Evolutionary conservation across 2,888 invertebrate species (phyloP), one percentile per base, ranked within the genome.

Genomic region (Deilephila porcellus): DNA sequence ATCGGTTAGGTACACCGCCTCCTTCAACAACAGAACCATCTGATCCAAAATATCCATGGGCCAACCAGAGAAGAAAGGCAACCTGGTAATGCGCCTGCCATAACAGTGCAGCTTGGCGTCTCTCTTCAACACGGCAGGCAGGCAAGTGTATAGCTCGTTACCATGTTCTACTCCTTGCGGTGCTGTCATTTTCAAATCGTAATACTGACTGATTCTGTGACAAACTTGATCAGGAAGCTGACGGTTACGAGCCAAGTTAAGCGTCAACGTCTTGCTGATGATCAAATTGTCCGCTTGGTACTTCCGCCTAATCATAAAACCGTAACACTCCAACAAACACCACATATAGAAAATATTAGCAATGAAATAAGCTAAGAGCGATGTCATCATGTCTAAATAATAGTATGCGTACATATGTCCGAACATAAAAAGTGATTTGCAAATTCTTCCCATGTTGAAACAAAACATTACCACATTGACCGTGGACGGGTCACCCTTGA

Each of bases 31-130:
- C 60, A 78, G 29, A 3, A 81, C 77, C 0, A 86, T 59, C 6
- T 76, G 76, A 4, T 79, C 77, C 20, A 85, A 74, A 0, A 86
- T 19, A 7, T 79, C 72, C 3, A 19, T 5, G 1, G 85, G 85
- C 86, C 87, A 87, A 0, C 81, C 80, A 3, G 75, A 45, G 67
- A 87, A 86, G 60, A 79, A 85, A 3, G 84, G 82, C 14, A 86
- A 77, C 45, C 79, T 79, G 7, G 62, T 74, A 8, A 87, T 52
- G 6, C 76, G 76, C 4, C 73, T 73, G 5, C 72, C 74, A 62
- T 83, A 80, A 52, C 76, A 75, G 19, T 70, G 74, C 37, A 81
- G 25, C 19, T 72, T 74, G 3, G 80, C 78, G 29, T 87, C 86
- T 20, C 70, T 79, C 60, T 77, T 82, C n/a, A 86, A 74, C 14